Evolutionary conservation across 2,797 vertebrate genomes (phyloP).

Genomic region (Sebastes vulpes): DNA sequence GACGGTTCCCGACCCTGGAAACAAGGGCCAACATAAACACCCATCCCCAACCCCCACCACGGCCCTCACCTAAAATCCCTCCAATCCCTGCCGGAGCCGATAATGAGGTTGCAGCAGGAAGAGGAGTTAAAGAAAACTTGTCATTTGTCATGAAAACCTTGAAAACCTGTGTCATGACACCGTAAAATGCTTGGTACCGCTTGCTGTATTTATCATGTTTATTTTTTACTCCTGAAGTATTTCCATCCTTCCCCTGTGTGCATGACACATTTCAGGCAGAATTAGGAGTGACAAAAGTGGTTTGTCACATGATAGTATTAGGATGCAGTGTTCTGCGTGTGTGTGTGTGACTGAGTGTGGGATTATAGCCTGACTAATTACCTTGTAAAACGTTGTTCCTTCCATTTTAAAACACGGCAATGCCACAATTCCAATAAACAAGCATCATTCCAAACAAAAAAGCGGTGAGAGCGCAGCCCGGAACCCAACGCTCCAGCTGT

Average conservation of each 20-base stretch:
- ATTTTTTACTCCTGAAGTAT: background rate
- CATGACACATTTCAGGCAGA: constrained; percentile 42
- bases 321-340: constrained; percentile 32
- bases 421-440: constrained; percentile 79
- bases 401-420: constrained; percentile 77
- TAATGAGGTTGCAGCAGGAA: constrained; percentile 52
- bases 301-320: constrained; percentile 64
- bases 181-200: background rate
- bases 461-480: constrained; percentile 48
- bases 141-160: background rate
- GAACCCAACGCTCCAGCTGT: constrained; percentile 61
- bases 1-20: constrained; percentile 87
- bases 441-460: constrained; percentile 72
- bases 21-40: constrained; percentile 90
- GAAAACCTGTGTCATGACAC: constrained; percentile 1
- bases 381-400: constrained; percentile 77
- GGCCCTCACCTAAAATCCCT: constrained; percentile 69
- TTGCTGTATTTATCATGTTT: background rate
- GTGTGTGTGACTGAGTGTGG: constrained; percentile 26
- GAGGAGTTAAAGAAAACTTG: constrained; percentile 14
- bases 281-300: constrained; percentile 50
- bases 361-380: constrained; percentile 78
- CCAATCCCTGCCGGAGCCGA: constrained; percentile 57
- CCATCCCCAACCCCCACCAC: constrained; percentile 70
- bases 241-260: constrained; percentile 47